Conservation (phyloP, 2,888 invertebrate species). For the Rhimphoctona megacephalus region DNA sequence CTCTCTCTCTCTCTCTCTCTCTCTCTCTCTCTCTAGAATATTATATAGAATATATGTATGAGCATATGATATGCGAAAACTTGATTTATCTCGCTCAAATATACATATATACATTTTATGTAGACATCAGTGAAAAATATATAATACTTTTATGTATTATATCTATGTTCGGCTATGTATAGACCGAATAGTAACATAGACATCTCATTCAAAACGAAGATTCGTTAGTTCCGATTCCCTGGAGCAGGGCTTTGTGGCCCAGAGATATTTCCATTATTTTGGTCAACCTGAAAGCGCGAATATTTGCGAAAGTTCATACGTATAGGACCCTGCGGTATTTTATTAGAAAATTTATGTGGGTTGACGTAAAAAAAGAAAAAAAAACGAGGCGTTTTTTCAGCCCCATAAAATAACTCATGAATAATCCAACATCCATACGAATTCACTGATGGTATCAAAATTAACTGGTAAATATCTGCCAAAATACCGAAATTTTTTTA, state of each 20-base stretch:
- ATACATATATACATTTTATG: background rate
- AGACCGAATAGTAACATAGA: slow-evolving; percentile 14
- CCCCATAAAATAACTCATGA: slow-evolving; percentile 35
- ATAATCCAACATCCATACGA: slow-evolving; percentile 52
- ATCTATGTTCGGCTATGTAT: background rate
- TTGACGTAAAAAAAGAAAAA: slow-evolving; percentile 16
- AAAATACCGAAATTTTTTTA: background rate
- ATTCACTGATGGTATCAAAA: slow-evolving; percentile 43
- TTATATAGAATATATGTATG: background rate
- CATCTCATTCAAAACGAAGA: slow-evolving; percentile 50
- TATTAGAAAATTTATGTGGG: slow-evolving; percentile 54
- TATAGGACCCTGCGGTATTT: slow-evolving; percentile 33
- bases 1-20: slow-evolving; percentile 13
- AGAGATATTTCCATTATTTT: slow-evolving; percentile 55
- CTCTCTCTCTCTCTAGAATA: slow-evolving; percentile 24
- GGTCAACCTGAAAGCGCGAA: slow-evolving; percentile 26
- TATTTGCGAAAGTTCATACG: slow-evolving; percentile 22
- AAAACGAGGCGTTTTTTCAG: slow-evolving; percentile 1
- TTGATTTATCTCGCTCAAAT: background rate
- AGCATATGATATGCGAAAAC: background rate
- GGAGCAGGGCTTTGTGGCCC: slow-evolving; percentile 7
- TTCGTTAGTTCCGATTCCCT: slow-evolving; percentile 56
- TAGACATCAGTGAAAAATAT: background rate
- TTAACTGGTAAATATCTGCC: slow-evolving; percentile 47
- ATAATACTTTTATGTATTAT: too few species aligned